Evolutionary conservation across 2,797 vertebrate species (phyloP).

Genomic region (Ficedula albicollis): DNA sequence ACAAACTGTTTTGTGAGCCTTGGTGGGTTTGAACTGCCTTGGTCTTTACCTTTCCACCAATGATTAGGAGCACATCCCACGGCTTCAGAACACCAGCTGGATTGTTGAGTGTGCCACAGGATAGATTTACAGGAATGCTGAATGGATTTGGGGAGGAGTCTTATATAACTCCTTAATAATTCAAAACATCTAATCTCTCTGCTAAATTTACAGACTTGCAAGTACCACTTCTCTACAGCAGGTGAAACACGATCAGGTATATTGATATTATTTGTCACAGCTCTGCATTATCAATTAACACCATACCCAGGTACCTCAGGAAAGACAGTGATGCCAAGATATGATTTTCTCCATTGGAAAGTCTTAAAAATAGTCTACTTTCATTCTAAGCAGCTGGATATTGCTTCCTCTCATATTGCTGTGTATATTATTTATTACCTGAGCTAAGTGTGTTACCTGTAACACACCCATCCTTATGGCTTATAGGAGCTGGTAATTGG

Average conservation of each 20-base stretch:
- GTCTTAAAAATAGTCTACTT: background rate
- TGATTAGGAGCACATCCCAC: accelerated
- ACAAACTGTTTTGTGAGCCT: background rate
- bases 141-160: slow-evolving; percentile 32
- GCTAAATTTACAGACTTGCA: slow-evolving; percentile 31
- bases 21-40: background rate
- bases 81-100: background rate
- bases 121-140: slow-evolving; percentile 27
- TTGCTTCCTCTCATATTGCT: slow-evolving; percentile 24
- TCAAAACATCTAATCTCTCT: slow-evolving; percentile 39
- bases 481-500: background rate
- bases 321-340: background rate
- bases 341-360: background rate
- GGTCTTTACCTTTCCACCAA: background rate
- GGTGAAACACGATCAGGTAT: background rate
- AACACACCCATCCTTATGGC: background rate
- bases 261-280: background rate
- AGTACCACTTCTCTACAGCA: background rate
- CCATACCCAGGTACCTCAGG: background rate
- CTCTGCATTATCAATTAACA: background rate
- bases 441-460: background rate
- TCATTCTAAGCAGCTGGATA: background rate
- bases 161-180: slow-evolving; percentile 48
- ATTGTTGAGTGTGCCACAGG: background rate
- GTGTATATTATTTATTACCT: slow-evolving; percentile 47